These are phyloP conservation scores for Didymodactylos carnosus DNA, from an alignment of 2,888 invertebrate genomes.

Conservation along the genomic window DNA sequence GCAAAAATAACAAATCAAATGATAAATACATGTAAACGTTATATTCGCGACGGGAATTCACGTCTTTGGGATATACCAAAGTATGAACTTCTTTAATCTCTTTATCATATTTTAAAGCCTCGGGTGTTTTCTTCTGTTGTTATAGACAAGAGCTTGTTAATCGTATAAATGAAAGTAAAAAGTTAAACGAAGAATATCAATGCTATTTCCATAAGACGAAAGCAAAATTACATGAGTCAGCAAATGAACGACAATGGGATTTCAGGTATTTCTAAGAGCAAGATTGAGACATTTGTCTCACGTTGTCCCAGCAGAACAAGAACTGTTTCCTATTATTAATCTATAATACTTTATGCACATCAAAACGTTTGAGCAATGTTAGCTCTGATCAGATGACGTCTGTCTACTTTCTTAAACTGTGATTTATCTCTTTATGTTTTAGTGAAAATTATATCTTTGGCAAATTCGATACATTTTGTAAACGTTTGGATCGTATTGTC, in stretches of 20 bases:
- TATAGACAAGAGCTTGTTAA: constrained; percentile 41
- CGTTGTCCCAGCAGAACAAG: background rate
- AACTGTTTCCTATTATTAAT: no score
- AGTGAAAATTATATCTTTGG: constrained; percentile 93
- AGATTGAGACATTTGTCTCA: background rate
- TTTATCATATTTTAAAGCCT: background rate
- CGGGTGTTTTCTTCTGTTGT: background rate
- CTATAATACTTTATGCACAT: no score
- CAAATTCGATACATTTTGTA: constrained; percentile 81
- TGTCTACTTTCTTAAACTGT: background rate
- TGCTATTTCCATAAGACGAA: constrained; percentile 49
- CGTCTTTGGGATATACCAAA: constrained; percentile 71
- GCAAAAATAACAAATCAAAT: constrained; percentile 96
- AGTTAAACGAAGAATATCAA: constrained; percentile 63
- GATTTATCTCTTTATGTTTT: constrained; percentile 11
- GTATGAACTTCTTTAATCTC: constrained; percentile 35
- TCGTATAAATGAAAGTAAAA: constrained; percentile 64
- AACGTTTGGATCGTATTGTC: constrained; percentile 62
- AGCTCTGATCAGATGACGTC: no score
- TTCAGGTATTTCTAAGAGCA: constrained; percentile 40
- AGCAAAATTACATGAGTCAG: constrained; percentile 47
- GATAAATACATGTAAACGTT: constrained; percentile 83
- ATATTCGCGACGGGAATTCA: constrained; percentile 50
- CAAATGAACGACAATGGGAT: constrained; percentile 57
- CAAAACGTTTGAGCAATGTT: no score